Conservation (phyloP, 2,888 invertebrate species). For the Hypomecis punctinalis region DNA sequence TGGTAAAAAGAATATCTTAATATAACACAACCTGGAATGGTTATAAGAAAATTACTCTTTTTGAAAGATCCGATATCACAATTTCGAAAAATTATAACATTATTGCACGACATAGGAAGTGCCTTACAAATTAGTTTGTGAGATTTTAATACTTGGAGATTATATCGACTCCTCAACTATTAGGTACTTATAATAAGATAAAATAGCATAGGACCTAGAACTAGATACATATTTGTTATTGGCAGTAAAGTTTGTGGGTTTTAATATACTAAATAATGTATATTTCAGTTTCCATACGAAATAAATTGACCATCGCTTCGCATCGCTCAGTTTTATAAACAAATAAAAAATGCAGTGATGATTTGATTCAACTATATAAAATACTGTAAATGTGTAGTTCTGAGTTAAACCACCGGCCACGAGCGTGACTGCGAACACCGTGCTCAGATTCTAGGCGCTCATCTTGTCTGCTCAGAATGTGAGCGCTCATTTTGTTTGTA, state of each 20-base stretch:
- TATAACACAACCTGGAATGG: constrained; percentile 72
- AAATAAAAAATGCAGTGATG: no score
- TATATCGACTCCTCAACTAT: neutral
- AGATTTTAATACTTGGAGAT: constrained; percentile 43
- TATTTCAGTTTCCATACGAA: no score
- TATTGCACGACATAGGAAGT: constrained; percentile 50
- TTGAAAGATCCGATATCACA: constrained; percentile 71
- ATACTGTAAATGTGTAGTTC: no score
- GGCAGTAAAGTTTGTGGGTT: constrained; percentile 10
- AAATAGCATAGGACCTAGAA: neutral
- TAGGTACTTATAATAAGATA: neutral
- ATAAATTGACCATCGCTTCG: no score
- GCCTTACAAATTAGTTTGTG: constrained; percentile 50
- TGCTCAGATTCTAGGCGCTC: no score
- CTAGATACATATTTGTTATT: neutral
- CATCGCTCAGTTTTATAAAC: no score
- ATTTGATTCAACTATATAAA: no score
- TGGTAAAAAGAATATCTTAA: constrained; percentile 28
- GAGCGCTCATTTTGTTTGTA: no score
- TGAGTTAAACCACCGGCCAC: no score
- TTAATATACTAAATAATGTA: no score
- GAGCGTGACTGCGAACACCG: no score
- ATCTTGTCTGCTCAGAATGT: no score
- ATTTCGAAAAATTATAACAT: constrained; percentile 31
- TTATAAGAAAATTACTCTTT: constrained; percentile 60